Evolutionary conservation across 2,113 vertebrate genomes (phyloP).

Genomic region (Megaceryle maxima): DNA sequence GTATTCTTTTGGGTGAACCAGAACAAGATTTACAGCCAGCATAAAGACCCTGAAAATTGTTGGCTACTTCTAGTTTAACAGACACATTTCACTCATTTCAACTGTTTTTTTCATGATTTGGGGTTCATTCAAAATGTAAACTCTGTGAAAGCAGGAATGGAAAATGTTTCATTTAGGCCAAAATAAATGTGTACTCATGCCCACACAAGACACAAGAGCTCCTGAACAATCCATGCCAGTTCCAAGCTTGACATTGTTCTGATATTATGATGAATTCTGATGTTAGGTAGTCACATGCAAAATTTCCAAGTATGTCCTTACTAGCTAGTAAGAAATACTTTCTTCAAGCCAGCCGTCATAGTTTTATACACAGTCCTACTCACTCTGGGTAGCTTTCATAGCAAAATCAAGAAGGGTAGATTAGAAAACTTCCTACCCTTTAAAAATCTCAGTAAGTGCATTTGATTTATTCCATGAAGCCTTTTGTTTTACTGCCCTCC

Average conservation of each 20-base stretch:
- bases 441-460: neutral
- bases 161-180: neutral
- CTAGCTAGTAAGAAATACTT: neutral
- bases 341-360: neutral
- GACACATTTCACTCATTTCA: neutral
- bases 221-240: neutral
- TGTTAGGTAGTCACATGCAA: neutral
- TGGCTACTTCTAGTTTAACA: neutral
- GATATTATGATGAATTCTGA: neutral
- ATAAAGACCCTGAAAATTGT: neutral
- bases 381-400: neutral
- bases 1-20: neutral
- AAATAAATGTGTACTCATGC: neutral
- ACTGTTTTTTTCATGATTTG: neutral
- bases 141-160: neutral
- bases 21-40: neutral
- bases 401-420: neutral
- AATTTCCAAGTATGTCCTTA: neutral
- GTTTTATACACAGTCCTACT: neutral
- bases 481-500: neutral
- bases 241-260: neutral
- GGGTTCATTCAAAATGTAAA: neutral
- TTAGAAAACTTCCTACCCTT: neutral
- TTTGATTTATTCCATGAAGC: constrained; percentile 56
- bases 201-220: neutral